These are phyloP conservation scores for Artemia franciscana DNA, from an alignment of 1,140 invertebrate genomes.

Conservation along the genomic window DNA sequence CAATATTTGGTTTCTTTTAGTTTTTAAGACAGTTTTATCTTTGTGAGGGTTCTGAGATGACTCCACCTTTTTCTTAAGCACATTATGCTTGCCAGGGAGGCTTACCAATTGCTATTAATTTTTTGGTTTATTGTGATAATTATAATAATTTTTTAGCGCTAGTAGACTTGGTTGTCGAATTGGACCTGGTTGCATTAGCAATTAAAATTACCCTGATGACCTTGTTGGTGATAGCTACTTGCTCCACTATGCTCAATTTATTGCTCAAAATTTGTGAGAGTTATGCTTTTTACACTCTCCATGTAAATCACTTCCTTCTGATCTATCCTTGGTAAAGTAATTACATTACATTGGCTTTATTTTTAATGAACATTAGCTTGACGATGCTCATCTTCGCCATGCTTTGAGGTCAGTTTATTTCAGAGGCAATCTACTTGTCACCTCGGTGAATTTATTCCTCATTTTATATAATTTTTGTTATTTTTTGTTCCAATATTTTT, in stretches of 20 bases:
- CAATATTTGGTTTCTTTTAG: no score
- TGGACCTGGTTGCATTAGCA: background rate
- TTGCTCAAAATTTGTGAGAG: background rate
- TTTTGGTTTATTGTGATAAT: background rate
- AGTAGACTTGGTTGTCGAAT: background rate
- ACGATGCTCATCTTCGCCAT: background rate
- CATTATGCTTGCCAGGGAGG: background rate
- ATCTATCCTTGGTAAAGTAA: background rate
- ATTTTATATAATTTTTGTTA: no score
- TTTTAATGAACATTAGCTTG: background rate
- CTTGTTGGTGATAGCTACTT: background rate
- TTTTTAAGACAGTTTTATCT: no score
- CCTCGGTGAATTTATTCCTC: no score
- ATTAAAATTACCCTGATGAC: background rate
- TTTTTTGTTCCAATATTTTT: no score
- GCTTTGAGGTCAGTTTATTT: background rate
- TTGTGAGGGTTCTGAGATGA: no score
- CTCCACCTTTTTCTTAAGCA: no score
- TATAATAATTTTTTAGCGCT: background rate
- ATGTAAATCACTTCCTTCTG: background rate
- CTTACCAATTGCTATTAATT: background rate
- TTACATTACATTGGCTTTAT: background rate
- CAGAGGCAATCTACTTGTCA: no score
- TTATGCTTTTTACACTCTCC: background rate
- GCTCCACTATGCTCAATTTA: background rate